Base-by-base conservation (phyloP, 2,797 vertebrate species). In the Fratercula arctica region DNA sequence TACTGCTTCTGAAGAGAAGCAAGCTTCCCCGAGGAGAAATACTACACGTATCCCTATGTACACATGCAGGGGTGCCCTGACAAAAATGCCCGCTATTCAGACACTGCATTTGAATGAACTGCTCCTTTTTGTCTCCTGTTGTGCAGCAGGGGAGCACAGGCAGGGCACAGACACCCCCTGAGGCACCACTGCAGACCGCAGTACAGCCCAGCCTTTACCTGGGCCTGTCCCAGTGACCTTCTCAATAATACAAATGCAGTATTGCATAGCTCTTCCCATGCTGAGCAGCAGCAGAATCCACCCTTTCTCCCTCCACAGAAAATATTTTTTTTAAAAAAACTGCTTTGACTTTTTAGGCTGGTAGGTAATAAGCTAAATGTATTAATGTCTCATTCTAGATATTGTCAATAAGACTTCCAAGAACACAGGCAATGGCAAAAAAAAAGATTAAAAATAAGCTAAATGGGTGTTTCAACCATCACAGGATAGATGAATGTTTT, bases 1-100 rank as follows among this genome's bases (percentile, higher is more conserved):
- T 45, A 48, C 9, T n/a, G 50, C 29, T 95, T 94, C 82, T 81
- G 88, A 95, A 90, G 54, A 69, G 64, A 86, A 84, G n/a, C 20
- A 48, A 87, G 74, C 11, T 79, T 82, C 68, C 60, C 85, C 5
- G 6, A 85, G 57, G 60, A 95, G 63, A 77, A 94, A 92, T 67
- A 82, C 60, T 53, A 64, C 61, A 63, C 21, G 11, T 79, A 73
- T 17, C 45, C 72, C 43, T 28, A 5, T 3, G 60, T 24, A 84
- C 26, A 69, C 33, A 45, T 0, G 0, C 33, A 84, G 54, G 45
- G 16, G n/a, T 35, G 60, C 57, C 37, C 24, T 2, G 3, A 35
- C 26, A 88, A 59, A 92, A 89, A 84, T 12, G 13, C 50, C 57
- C 33, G 4, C 26, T 35, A 3, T 41, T 88, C 33, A 80, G 23